phyloP scores from a whole-genome alignment of 2,888 invertebrate species.

The Malthinus flaveolus region DNA sequence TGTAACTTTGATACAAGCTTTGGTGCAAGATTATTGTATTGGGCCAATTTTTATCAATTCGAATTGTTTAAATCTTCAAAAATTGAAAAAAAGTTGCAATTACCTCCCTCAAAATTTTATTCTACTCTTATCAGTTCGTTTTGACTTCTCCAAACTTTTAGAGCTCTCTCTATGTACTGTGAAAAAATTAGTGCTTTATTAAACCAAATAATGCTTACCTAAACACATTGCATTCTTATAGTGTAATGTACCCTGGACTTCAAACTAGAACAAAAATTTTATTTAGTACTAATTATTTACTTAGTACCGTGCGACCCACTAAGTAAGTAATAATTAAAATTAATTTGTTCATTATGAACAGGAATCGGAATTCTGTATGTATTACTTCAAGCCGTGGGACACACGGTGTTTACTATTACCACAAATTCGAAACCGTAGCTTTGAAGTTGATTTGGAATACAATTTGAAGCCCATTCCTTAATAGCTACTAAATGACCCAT shows the following conservation, averaged over 20 bases:
- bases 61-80: too few species aligned
- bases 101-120: too few species aligned
- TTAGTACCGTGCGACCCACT: conserved; percentile 6
- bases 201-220: too few species aligned
- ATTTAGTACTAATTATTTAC: conserved; percentile 3
- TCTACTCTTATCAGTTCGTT: too few species aligned
- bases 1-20: neutral
- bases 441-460: conserved; percentile 60
- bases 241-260: conserved; percentile 45
- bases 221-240: conserved; percentile 53
- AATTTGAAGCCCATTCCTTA: conserved; percentile 64
- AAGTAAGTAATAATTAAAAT: neutral
- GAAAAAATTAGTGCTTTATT: too few species aligned
- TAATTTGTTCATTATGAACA: too few species aligned
- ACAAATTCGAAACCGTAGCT: conserved; percentile 73
- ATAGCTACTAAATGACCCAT: conserved; percentile 79
- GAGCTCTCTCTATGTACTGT: too few species aligned
- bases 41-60: neutral
- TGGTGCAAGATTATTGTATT: neutral
- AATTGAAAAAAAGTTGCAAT: too few species aligned
- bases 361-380: too few species aligned
- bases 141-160: too few species aligned
- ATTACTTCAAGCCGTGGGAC: too few species aligned
- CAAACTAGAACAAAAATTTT: conserved; percentile 44
- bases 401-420: conserved; percentile 60